A percentile compares a stretch with the other conserved stretches of the same genome.
Conservation (phyloP, 1,140 invertebrate species). For the Pseudomyrmex dendroicus region DNA sequence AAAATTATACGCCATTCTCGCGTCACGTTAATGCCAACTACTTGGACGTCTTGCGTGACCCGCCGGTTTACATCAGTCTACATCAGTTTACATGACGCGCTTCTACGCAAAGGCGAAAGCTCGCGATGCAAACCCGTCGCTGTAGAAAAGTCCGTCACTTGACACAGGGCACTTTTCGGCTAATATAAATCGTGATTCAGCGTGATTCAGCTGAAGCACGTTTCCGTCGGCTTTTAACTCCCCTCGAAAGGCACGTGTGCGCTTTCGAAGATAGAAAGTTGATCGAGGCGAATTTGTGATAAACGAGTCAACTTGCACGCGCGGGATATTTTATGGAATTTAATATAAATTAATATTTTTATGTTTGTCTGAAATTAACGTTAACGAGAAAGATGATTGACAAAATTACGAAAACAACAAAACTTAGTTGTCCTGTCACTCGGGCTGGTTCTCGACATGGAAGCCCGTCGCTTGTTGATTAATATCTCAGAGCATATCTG, state of each 20-base stretch:
- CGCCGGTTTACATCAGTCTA: slow-evolving; percentile 67
- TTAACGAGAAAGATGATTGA: not conserved
- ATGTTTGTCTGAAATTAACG: too few relatives aligned
- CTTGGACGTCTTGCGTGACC: slow-evolving; percentile 70
- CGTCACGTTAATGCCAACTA: slow-evolving; percentile 56
- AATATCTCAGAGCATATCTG: not conserved
- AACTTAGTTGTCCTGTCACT: not conserved
- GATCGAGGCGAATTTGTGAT: not conserved
- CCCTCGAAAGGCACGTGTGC: not conserved
- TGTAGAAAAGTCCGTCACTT: not conserved
- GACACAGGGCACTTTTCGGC: slow-evolving; percentile 13
- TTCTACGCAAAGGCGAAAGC: slow-evolving; percentile 29
- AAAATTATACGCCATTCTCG: slow-evolving; percentile 72
- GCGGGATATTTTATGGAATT: not conserved
- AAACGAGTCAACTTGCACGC: not conserved
- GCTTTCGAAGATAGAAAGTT: not conserved
- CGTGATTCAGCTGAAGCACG: not conserved
- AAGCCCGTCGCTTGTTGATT: slow-evolving; percentile 1
- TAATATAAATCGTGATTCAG: slow-evolving; percentile 59
- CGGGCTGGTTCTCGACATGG: not conserved
- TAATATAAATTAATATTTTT: not conserved
- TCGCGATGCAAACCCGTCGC: slow-evolving; percentile 34
- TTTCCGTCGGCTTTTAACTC: slow-evolving; percentile 3
- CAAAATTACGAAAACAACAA: not conserved
- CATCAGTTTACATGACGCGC: slow-evolving; percentile 67